phyloP scores from a whole-genome alignment of 2,797 vertebrate species.

The Scleropages formosus region DNA sequence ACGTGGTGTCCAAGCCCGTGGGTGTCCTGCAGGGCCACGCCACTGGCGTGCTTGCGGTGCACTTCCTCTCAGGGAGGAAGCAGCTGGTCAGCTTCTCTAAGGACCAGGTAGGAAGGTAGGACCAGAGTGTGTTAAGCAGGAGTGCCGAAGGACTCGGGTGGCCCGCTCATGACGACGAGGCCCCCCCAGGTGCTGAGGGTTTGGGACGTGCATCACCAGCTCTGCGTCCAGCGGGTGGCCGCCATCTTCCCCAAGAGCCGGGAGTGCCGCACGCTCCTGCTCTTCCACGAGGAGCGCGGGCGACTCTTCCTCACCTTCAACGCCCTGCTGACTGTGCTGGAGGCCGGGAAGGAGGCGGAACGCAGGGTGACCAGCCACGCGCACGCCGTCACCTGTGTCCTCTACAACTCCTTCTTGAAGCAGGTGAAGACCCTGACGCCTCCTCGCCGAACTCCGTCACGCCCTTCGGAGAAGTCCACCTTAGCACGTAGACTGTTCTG shows the following conservation, averaged over 20 bases:
- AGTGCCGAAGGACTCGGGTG: not conserved
- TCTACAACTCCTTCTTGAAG: conserved; percentile 61
- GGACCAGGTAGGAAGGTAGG: conserved; percentile 68
- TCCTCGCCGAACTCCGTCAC: too few species aligned
- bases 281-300: conserved; percentile 69
- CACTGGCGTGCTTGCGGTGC: conserved; percentile 64
- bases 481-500: too few species aligned
- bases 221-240: conserved; percentile 67
- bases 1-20: conserved; percentile 69
- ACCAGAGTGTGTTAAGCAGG: conserved; percentile 31
- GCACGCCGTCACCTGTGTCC: conserved; percentile 66
- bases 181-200: conserved; percentile 71
- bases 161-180: conserved; percentile 51
- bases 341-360: conserved; percentile 54
- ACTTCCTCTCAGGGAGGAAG: conserved; percentile 70
- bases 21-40: conserved; percentile 69
- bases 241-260: conserved; percentile 69
- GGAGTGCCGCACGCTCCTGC: conserved; percentile 65
- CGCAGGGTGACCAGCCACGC: conserved; percentile 64
- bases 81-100: conserved; percentile 80
- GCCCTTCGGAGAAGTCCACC: too few species aligned
- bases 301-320: conserved; percentile 72
- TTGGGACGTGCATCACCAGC: conserved; percentile 76
- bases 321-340: conserved; percentile 67
- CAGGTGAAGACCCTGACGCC: conserved; percentile 51